Base-by-base conservation (phyloP, 2,888 invertebrate genomes). In the Hypena proboscidalis region DNA sequence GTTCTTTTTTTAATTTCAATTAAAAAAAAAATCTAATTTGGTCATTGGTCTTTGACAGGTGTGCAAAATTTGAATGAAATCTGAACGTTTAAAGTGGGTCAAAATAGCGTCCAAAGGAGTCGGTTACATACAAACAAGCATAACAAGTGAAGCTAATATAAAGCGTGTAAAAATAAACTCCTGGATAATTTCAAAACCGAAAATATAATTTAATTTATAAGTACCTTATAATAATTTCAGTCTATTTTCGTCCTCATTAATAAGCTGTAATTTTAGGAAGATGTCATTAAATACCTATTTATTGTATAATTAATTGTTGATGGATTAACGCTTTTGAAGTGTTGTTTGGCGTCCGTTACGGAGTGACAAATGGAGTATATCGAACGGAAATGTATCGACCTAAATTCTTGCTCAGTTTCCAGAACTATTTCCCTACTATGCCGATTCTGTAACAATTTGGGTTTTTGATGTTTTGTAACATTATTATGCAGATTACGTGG, bases 391-490 rank as follows among this genome's bases (percentile, higher is more conserved):
- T 46, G 48, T 45, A 29, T 8, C 14, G 58, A 30, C 33, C 46
- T 36, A 39, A 27, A 54, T 39, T 44, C 49, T 47, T 52, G 37
- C 22, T 29, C 39, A 41, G 44, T 46, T 15, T 38, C 30, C 30
- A 27, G 17, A 31, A 45, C 54, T 54, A 14, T 19, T 44, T 59
- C 34, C 19, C 19, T 41, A 33, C 11, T 36, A 32, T 39, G 21
- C 38, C 8, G 22, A 51, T 62, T 44, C 39, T 46, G 47, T 45
- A 44, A 34, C 19, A 42, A 27, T 42, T 41, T 41, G 11, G 19
- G 25, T 22, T 40, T 57, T 49, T 44, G 50, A 42, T 45, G 47
- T 37, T 11, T 26, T 48, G 42, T 53, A 58, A 47, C 26, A 47
- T 22, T 29, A 30, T 34, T 35, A 34, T 19, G 21, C 34, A 25